Percentiles rank a stretch among this genome's conserved stretches.
Conservation (phyloP, 2,797 vertebrate species). For the Poeciliopsis turneri region DNA sequence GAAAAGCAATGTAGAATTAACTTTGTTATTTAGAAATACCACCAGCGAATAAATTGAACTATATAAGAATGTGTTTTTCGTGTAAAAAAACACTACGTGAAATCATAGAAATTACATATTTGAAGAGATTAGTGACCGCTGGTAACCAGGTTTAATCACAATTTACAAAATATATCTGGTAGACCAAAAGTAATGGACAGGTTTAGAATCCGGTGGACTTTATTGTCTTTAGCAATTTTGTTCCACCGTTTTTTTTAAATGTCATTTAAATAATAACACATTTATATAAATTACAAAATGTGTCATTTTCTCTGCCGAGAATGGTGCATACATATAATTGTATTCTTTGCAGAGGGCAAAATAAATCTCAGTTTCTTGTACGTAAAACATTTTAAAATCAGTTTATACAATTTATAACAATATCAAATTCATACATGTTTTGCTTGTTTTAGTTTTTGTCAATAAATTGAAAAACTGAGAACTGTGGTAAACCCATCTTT, state of each 20-base stretch:
- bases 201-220: neutral
- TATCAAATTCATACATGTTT: neutral
- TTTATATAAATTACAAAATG: neutral
- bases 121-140: neutral
- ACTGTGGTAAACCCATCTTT: too few relatives aligned
- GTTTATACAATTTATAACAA: neutral
- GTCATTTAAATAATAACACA: neutral
- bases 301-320: neutral
- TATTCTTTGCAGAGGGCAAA: neutral
- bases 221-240: too few relatives aligned
- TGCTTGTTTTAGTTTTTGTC: too few relatives aligned
- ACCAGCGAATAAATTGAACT: neutral
- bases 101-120: neutral
- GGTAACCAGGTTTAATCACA: neutral
- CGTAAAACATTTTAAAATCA: neutral
- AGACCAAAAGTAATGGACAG: neutral
- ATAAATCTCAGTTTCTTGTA: neutral
- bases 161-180: slow-evolving; percentile 10
- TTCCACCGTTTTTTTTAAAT: too few relatives aligned
- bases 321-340: neutral
- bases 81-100: neutral
- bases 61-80: neutral
- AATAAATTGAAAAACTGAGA: too few relatives aligned
- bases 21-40: neutral
- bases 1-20: neutral